Percentiles rank a stretch among this genome's conserved stretches.
Evolutionary conservation across 1,140 invertebrate genomes (phyloP).

Genomic region (Pomacea maculata): DNA sequence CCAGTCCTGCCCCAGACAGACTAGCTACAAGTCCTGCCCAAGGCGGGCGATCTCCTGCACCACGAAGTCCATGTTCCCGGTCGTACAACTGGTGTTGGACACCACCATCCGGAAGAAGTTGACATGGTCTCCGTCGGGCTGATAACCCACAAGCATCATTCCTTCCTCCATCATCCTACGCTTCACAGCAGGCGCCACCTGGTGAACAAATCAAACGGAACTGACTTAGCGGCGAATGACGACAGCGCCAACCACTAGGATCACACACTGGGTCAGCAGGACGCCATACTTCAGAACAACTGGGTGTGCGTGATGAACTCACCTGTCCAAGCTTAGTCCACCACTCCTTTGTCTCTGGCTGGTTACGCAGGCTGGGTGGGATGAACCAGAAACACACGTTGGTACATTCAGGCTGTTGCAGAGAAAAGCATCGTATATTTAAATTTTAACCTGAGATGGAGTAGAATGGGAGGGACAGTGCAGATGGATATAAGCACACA

Average conservation of each 20-base stretch:
- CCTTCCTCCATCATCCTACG: conserved; percentile 96
- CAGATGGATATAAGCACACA: too few species aligned
- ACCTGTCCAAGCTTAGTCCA: conserved; percentile 88
- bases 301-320: conserved; percentile 37
- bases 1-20: too few species aligned
- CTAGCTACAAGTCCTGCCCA: conserved; percentile 73
- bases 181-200: conserved; percentile 95
- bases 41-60: conserved; percentile 92
- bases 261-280: too few species aligned
- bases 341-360: conserved; percentile 81
- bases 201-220: conserved; percentile 5
- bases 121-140: conserved; percentile 87
- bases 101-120: conserved; percentile 99
- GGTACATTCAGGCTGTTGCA: conserved; percentile 71
- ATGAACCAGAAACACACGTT: conserved; percentile 99
- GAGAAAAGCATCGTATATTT: conserved; percentile 67
- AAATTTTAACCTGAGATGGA: neutral
- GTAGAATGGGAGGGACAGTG: conserved; percentile 67
- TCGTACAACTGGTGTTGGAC: conserved; percentile 88
- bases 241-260: too few species aligned
- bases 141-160: conserved; percentile 97
- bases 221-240: too few species aligned
- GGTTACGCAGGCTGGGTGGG: conserved; percentile 81
- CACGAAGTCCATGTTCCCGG: conserved; percentile 91
- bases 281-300: too few species aligned